Base-by-base conservation (phyloP, 1,140 invertebrate genomes). In the Eriocheir sinensis region DNA sequence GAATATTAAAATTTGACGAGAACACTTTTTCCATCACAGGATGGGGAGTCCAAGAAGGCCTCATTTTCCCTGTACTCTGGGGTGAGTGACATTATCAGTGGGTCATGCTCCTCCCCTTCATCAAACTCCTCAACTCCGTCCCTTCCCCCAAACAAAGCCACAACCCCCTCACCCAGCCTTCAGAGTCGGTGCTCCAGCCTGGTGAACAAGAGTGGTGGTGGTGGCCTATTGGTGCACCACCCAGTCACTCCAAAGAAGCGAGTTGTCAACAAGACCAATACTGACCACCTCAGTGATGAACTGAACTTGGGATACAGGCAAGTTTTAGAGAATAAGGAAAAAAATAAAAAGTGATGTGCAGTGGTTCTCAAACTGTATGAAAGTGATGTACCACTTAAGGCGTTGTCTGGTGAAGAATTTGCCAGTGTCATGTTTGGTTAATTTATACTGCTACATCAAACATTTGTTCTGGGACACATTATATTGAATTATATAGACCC, bases 191-290 rank as follows among this genome's bases (percentile, higher is more conserved):
- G 44, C 21, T 94, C 93, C 32, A 86, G 80, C 41, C 38, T 94
- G 38, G 80, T 83, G 9, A 81, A 86, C 48, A 94, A 94, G 44
- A 83, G 93, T 36, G 79, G 92, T 21, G 94, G 94, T 8, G 94
- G 94, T 32, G 94, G 94, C 48, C 89, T 94, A 6, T 36, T 94
- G 0, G 94, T 94, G 48, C 94, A 94, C n/a, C 94, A 94, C 88
- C 94, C 94, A 40, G 94, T 94, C 44, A 94, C 94, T 21, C 94
- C 94, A 9, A 94, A 94, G 94, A 94, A 94, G 21, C 72, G 94
- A 27, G 89, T 92, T 32, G 34, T 94, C 32, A 94, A 40, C 36
- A 94, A 94, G 48, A 86, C 89, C 79, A 94, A 94, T 15, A 94
- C 94, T 2, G 94, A 94, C 21, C 94, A 94, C 53, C 94, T 94